A percentile compares a stretch with the other conserved stretches of the same genome.
Conservation (phyloP, 1,140 invertebrate species). For the Bombus consobrinus region DNA sequence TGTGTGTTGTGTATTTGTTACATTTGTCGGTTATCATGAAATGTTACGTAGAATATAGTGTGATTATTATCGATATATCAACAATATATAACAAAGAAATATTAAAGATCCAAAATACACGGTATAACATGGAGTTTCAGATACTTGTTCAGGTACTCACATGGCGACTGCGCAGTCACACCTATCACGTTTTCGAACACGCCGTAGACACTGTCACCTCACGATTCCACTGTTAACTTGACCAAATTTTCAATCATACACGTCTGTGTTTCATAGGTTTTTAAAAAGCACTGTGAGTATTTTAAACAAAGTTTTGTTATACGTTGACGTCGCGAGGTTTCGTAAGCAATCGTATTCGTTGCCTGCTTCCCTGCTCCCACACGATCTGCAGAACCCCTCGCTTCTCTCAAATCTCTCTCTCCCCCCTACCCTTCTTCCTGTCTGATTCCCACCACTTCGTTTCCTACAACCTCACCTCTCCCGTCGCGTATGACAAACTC, state of each 20-base stretch:
- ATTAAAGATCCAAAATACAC: conserved; percentile 4
- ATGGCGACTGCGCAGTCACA: conserved; percentile 82
- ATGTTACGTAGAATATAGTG: background rate
- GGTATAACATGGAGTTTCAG: conserved; percentile 19
- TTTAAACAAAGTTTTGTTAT: conserved; percentile 31
- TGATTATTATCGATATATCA: background rate
- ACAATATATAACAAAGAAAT: background rate
- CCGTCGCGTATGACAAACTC: conserved; percentile 40
- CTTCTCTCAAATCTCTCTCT: conserved; percentile 50
- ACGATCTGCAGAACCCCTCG: conserved; percentile 56
- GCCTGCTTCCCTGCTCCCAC: conserved; percentile 62
- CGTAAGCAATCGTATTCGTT: conserved; percentile 66
- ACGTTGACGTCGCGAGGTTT: conserved; percentile 52
- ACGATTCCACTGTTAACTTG: conserved; percentile 22
- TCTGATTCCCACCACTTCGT: conserved; percentile 27
- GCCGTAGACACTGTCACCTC: conserved; percentile 38
- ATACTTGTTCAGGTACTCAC: conserved; percentile 74
- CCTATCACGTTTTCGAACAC: conserved; percentile 77
- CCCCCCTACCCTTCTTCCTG: background rate
- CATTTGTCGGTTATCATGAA: background rate
- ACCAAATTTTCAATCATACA: conserved; percentile 13
- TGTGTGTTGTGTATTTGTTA: background rate
- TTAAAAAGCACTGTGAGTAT: conserved; percentile 7
- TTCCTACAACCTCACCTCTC: conserved; percentile 51
- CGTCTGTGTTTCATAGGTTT: background rate